These are phyloP conservation scores for Hymenopus coronatus DNA, from an alignment of 2,888 invertebrate species.

Conservation along the genomic window DNA sequence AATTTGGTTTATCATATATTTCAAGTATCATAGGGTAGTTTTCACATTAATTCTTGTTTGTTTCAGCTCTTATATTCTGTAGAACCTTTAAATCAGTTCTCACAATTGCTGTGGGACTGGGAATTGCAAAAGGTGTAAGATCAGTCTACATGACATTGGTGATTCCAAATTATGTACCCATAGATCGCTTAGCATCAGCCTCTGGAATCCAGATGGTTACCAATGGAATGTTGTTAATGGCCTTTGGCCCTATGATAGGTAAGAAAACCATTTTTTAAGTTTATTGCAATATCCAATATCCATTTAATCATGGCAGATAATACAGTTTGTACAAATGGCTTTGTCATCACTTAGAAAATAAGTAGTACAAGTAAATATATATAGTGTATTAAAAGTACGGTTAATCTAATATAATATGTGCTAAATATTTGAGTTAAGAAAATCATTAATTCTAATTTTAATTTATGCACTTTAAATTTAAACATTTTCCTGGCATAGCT, in stretches of 20 bases:
- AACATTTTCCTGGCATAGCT: too few species aligned
- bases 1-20: neutral
- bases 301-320: too few species aligned
- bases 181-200: slow-evolving; percentile 64
- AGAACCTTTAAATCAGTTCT: slow-evolving; percentile 55
- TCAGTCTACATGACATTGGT: slow-evolving; percentile 68
- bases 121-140: slow-evolving; percentile 66
- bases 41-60: slow-evolving; percentile 39
- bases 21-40: neutral
- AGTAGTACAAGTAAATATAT: too few species aligned
- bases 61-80: slow-evolving; percentile 35
- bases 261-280: neutral
- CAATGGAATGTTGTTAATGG: slow-evolving; percentile 52
- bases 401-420: too few species aligned
- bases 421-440: too few species aligned
- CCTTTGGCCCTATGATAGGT: slow-evolving; percentile 35
- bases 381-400: too few species aligned
- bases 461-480: too few species aligned
- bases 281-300: too few species aligned
- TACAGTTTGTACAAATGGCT: too few species aligned
- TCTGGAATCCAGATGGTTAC: slow-evolving; percentile 68
- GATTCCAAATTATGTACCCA: slow-evolving; percentile 65
- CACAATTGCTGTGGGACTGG: slow-evolving; percentile 57
- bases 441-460: too few species aligned
- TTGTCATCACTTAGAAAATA: too few species aligned